Evolutionary conservation across 2,888 invertebrate genomes (phyloP).

Genomic region (Alentia gelatinosa): DNA sequence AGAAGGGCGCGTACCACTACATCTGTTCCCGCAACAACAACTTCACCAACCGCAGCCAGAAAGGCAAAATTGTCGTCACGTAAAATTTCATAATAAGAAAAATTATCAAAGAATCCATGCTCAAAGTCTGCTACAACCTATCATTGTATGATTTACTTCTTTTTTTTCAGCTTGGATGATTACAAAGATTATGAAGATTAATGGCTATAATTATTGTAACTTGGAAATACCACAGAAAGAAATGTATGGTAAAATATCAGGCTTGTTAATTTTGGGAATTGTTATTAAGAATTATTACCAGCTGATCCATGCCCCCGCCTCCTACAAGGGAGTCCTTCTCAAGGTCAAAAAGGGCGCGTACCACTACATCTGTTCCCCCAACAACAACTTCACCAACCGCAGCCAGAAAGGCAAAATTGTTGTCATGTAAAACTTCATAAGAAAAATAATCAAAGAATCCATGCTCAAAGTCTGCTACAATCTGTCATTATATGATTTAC

Average conservation of each 20-base stretch:
- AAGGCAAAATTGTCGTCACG: conserved; percentile 73
- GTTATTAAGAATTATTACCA: no score
- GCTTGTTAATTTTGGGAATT: no score
- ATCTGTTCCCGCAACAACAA: conserved; percentile 80
- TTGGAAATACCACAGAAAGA: no score
- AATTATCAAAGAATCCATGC: background rate
- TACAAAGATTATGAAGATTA: background rate
- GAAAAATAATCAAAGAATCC: background rate
- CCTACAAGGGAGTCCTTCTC: conserved; percentile 76
- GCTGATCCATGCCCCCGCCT: conserved; percentile 79
- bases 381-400: conserved; percentile 79
- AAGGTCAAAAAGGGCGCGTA: conserved; percentile 74
- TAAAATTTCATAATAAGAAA: conserved; percentile 52
- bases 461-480: background rate
- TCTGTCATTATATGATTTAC: background rate
- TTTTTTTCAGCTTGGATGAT: background rate
- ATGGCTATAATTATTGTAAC: background rate
- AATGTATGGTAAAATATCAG: no score
- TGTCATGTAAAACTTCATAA: conserved; percentile 62
- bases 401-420: conserved; percentile 76
- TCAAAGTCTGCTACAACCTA: background rate
- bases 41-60: conserved; percentile 78
- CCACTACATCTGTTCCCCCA: conserved; percentile 78
- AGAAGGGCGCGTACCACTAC: conserved; percentile 75
- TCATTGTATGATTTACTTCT: background rate